Conservation (phyloP, 2,888 invertebrate species). For the Empis stercorea region DNA sequence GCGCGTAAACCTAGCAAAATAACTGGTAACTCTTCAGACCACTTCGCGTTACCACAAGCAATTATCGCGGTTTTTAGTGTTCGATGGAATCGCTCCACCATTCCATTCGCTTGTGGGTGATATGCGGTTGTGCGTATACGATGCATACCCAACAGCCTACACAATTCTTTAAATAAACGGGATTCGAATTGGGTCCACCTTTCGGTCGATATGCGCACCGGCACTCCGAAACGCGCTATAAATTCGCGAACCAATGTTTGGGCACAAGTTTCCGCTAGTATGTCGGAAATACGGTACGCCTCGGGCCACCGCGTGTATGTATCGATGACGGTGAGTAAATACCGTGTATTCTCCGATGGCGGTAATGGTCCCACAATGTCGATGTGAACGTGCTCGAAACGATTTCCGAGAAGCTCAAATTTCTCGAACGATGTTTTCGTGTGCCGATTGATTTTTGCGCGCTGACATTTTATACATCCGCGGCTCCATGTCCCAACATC, state of each 20-base stretch:
- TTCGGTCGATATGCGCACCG: neutral
- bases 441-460: neutral
- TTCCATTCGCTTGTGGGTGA: slow-evolving; percentile 7
- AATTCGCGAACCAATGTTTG: too few species aligned
- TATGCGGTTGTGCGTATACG: slow-evolving; percentile 5
- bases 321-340: too few species aligned
- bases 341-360: slow-evolving; percentile 10
- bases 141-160: slow-evolving; percentile 1
- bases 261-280: too few species aligned
- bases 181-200: slow-evolving; percentile 3
- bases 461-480: neutral
- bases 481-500: neutral
- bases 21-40: slow-evolving; percentile 4
- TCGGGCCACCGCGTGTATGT: neutral
- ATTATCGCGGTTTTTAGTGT: slow-evolving; percentile 9
- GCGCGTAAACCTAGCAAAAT: slow-evolving; percentile 2
- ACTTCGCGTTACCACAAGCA: slow-evolving; percentile 15
- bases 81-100: neutral
- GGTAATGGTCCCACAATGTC: slow-evolving; percentile 26
- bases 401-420: neutral
- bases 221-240: neutral
- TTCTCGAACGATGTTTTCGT: neutral
- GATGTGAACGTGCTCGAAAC: slow-evolving; percentile 24
- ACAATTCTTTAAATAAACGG: neutral
- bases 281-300: too few species aligned